Base-by-base conservation (phyloP, 1,140 invertebrate genomes). In the Pogonus chalceus region DNA sequence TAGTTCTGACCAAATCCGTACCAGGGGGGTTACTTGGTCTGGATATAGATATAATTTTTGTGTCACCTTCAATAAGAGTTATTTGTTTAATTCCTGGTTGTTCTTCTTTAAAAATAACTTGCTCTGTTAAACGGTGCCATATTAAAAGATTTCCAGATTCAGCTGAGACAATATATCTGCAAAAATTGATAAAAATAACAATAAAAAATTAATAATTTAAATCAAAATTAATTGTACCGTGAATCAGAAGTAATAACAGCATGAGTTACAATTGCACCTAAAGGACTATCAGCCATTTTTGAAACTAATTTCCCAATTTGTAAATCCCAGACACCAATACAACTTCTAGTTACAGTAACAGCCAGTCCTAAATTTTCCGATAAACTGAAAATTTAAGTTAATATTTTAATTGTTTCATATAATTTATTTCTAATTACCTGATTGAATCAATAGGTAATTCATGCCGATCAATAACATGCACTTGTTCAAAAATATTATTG, bases 401-500 rank as follows among this genome's bases (percentile, higher is more conserved):
- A 12, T 43, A 16, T 10, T 9, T 3, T 43, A 20, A 21, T n/a
- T n/a, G n/a, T n/a, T n/a, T n/a, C n/a, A n/a, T n/a, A n/a, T n/a
- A n/a, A n/a, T n/a, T n/a, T n/a, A n/a, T n/a, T n/a, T 31, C 14
- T 31, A 7, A 31, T 31, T 71, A 88, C 85, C 86, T 84, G 20
- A 98, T 88, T 20, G 86, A 83, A 70, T 98, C 94, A 53, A 98
- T 92, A 62, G 94, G 92, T 48, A 97, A 73, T 67, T 98, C 96
- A 67, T 97, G 92, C 46, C 94, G 76, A 65, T 98, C 91, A 57
- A 99, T 94, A 16, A 91, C 87, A 68, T 97, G 90, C 2, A 98
- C 93, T 75, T 97, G 92, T 67, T 98, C 93, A 65, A 96, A 94
- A 62, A 98, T 97, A 66, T 98, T 98, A 66, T 98, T 95, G 55